Conservation (phyloP, 2,797 vertebrate species). For the Diglossa cyanea region DNA sequence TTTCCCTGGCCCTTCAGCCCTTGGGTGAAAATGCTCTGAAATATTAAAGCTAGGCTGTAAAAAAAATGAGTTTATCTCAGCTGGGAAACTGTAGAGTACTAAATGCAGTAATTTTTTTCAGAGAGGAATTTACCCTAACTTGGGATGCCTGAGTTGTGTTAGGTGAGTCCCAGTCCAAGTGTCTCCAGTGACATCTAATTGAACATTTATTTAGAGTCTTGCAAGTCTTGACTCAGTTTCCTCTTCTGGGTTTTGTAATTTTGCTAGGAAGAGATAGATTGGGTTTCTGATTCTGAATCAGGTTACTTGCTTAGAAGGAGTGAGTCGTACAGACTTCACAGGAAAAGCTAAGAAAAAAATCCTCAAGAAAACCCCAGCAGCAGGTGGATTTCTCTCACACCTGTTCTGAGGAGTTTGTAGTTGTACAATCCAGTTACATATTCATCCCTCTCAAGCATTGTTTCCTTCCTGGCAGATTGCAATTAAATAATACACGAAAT, state of each 20-base stretch:
- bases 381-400: neutral
- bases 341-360: neutral
- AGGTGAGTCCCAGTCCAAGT: neutral
- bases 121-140: neutral
- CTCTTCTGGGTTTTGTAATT: neutral
- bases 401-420: neutral
- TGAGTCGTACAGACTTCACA: neutral
- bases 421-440: neutral
- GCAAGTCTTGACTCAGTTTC: neutral
- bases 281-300: neutral
- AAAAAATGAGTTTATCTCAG: neutral
- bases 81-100: neutral
- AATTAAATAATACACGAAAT: neutral
- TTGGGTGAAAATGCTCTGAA: neutral
- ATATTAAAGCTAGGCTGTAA: neutral
- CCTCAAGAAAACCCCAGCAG: neutral
- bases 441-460: neutral
- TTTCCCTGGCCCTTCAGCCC: fast-evolving
- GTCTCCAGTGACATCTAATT: neutral
- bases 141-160: neutral
- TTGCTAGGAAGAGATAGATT: neutral
- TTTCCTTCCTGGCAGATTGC: neutral
- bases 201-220: neutral
- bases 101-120: neutral
- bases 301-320: neutral